Evolutionary conservation across 2,888 invertebrate species (phyloP).

Genomic region (Apamea crenata): DNA sequence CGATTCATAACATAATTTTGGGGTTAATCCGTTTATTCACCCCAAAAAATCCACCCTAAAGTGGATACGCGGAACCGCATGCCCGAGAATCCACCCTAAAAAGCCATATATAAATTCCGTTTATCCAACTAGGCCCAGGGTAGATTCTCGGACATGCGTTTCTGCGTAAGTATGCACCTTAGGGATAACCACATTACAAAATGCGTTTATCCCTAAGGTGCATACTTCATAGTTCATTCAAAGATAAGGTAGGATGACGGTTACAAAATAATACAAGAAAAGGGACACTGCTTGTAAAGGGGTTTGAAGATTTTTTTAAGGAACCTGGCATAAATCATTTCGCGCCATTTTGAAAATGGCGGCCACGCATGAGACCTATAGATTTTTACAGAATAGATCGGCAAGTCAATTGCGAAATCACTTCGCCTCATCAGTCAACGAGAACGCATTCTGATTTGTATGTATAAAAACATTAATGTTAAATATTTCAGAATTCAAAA

Average conservation of each 20-base stretch:
- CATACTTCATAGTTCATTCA: not conserved
- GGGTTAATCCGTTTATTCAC: not conserved
- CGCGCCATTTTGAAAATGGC: too few relatives aligned
- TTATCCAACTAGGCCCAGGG: not conserved
- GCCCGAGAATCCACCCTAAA: too few relatives aligned
- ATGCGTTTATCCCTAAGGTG: too few relatives aligned
- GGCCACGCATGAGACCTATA: too few relatives aligned
- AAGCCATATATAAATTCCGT: too few relatives aligned
- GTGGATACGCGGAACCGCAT: too few relatives aligned
- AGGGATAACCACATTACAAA: not conserved
- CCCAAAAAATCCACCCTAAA: too few relatives aligned
- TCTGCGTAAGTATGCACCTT: too few relatives aligned
- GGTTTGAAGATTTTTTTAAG: too few relatives aligned
- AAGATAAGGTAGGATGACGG: not conserved
- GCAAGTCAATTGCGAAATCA: not conserved
- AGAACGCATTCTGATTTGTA: not conserved
- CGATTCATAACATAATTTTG: slow-evolving; percentile 18
- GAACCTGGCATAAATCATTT: too few relatives aligned
- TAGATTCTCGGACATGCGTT: not conserved
- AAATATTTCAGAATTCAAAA: not conserved
- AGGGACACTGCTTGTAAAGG: too few relatives aligned
- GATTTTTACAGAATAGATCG: too few relatives aligned
- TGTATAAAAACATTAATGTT: not conserved
- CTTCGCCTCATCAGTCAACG: slow-evolving; percentile 2
- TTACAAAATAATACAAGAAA: not conserved